Evolutionary conservation across 2,888 invertebrate genomes (phyloP).

Genomic region (Lithosia quadra): DNA sequence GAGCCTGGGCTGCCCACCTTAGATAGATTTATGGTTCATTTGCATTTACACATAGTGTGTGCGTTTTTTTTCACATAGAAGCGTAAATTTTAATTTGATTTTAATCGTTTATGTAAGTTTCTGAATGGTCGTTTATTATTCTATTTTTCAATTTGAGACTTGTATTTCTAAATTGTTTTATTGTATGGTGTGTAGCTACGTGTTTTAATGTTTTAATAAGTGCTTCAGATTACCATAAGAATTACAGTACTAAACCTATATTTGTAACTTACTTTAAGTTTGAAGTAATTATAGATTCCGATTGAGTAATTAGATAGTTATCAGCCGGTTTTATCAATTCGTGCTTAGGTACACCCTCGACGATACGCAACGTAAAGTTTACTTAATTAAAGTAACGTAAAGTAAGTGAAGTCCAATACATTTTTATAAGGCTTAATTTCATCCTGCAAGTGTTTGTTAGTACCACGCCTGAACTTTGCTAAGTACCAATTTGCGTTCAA

Average conservation of each 20-base stretch:
- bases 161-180: no score
- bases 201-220: no score
- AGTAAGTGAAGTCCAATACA: background rate
- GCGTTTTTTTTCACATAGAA: background rate
- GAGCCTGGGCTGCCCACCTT: background rate
- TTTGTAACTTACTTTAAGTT: no score
- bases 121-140: no score
- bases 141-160: no score
- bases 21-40: background rate
- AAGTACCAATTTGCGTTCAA: background rate
- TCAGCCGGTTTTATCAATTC: no score
- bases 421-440: background rate
- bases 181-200: no score
- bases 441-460: background rate
- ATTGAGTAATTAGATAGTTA: no score
- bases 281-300: no score
- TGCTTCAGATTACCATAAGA: no score
- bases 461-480: background rate
- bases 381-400: background rate
- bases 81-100: background rate
- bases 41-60: background rate
- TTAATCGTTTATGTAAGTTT: background rate
- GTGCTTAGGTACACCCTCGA: no score
- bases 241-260: no score
- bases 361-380: background rate